Percentiles rank a stretch among this genome's conserved stretches.
Conservation (phyloP, 2,113 vertebrate genomes). For the Bambusicola thoracicus region DNA sequence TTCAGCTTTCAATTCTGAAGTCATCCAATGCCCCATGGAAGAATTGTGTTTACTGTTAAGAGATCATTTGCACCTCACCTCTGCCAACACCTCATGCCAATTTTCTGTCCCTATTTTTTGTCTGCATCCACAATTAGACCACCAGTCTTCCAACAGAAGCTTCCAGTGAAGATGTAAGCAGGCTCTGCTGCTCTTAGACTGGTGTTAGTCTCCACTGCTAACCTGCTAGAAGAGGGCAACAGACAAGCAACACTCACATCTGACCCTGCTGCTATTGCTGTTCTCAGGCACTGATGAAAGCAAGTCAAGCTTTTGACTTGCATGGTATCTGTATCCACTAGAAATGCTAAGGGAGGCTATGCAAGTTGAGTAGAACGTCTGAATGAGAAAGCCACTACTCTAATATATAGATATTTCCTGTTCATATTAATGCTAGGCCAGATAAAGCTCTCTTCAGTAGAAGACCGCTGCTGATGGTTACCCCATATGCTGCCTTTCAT, state of each 20-base stretch:
- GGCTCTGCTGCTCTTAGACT: not conserved
- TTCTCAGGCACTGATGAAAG: not conserved
- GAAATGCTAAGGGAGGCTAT: not conserved
- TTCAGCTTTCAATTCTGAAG: not conserved
- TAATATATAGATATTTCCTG: not conserved
- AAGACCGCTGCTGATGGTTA: not conserved
- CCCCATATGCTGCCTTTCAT: not conserved
- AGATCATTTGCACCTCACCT: not conserved
- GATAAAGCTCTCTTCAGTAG: not conserved
- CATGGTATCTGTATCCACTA: accelerated
- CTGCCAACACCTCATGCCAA: not conserved
- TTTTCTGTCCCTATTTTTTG: not conserved
- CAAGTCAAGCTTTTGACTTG: not conserved
- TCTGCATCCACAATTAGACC: not conserved
- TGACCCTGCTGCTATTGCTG: not conserved
- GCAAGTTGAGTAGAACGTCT: not conserved
- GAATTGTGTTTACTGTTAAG: not conserved
- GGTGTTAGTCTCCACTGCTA: not conserved
- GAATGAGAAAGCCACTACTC: not conserved
- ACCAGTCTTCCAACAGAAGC: not conserved
- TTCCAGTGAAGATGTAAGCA: not conserved
- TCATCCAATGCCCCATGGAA: not conserved
- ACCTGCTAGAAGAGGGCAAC: not conserved
- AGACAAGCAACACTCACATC: too few relatives aligned
- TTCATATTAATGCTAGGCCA: not conserved